Percentiles rank a stretch among this genome's conserved stretches.
These are phyloP conservation scores for Shargacucullia verbasci DNA, from an alignment of 2,888 invertebrate species.

Conservation along the genomic window DNA sequence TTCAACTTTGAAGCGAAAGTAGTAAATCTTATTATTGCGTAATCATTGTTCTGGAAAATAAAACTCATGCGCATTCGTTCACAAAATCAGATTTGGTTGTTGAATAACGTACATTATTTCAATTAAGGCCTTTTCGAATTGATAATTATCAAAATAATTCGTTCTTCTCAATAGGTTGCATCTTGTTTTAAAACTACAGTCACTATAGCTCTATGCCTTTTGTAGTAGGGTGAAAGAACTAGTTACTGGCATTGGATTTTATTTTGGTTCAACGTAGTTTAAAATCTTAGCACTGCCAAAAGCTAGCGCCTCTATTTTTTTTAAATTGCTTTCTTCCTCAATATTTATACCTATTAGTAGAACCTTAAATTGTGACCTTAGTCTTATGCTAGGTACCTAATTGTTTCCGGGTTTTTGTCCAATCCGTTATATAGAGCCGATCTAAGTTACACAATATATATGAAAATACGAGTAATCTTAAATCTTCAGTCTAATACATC, in stretches of 20 bases:
- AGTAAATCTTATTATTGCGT: slow-evolving; percentile 58
- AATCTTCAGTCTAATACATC: too few species aligned
- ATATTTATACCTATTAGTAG: too few species aligned
- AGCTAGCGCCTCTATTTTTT: background rate
- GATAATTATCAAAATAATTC: slow-evolving; percentile 57
- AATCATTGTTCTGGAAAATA: slow-evolving; percentile 52
- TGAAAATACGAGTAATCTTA: too few species aligned
- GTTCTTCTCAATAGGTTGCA: slow-evolving; percentile 37
- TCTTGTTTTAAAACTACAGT: slow-evolving; percentile 46
- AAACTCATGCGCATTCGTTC: slow-evolving; percentile 63
- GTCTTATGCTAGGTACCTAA: too few species aligned
- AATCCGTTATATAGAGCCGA: too few species aligned
- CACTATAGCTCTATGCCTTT: slow-evolving; percentile 24
- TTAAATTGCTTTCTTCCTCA: background rate
- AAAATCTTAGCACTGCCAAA: slow-evolving; percentile 12
- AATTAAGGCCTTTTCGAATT: slow-evolving; percentile 59
- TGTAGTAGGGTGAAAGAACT: slow-evolving; percentile 41
- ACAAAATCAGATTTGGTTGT: slow-evolving; percentile 49
- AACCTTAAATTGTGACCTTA: too few species aligned
- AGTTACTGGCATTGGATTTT: slow-evolving; percentile 47
- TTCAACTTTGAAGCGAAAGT: slow-evolving; percentile 57
- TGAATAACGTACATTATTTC: slow-evolving; percentile 68
- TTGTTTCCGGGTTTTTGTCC: too few species aligned
- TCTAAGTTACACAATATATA: too few species aligned
- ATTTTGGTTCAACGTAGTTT: slow-evolving; percentile 19